These are phyloP conservation scores for Caenorhabditis tropicalis DNA, from an alignment of 1,140 invertebrate species.

Conservation along the genomic window DNA sequence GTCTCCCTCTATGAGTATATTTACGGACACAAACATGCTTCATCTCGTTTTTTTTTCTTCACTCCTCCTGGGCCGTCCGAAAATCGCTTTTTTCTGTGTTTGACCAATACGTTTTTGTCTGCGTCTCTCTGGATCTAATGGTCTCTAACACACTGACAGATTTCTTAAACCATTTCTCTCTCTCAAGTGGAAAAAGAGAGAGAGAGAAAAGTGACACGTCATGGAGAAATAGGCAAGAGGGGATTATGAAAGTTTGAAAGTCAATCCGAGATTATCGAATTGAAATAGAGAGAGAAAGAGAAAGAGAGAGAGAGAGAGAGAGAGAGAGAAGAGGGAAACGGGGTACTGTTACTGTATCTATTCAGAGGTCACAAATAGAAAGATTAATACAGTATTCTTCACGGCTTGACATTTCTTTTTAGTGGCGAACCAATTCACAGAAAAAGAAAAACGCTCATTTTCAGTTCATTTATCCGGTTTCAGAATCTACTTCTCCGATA, in stretches of 20 bases:
- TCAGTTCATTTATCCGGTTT: no score
- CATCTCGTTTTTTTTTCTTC: background rate
- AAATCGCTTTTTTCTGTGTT: background rate
- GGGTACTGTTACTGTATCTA: background rate
- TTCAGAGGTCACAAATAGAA: no score
- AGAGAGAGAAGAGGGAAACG: background rate
- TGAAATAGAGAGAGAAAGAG: background rate
- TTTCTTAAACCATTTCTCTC: background rate
- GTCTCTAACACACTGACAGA: background rate
- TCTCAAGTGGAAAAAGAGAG: background rate
- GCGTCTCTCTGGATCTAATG: background rate
- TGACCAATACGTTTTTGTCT: background rate
- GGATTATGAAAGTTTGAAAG: background rate
- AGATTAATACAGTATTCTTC: no score
- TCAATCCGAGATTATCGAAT: background rate
- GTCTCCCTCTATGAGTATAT: background rate
- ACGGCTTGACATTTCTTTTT: no score
- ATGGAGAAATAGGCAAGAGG: background rate
- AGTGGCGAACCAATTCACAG: no score
- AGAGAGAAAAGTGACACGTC: background rate
- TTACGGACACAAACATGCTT: background rate
- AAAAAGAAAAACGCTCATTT: no score
- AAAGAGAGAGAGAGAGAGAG: constrained; percentile 33
- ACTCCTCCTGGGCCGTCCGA: no score
- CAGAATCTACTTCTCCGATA: no score